Conservation (phyloP, 2,797 vertebrate species). For the Hafferia zeledoni region DNA sequence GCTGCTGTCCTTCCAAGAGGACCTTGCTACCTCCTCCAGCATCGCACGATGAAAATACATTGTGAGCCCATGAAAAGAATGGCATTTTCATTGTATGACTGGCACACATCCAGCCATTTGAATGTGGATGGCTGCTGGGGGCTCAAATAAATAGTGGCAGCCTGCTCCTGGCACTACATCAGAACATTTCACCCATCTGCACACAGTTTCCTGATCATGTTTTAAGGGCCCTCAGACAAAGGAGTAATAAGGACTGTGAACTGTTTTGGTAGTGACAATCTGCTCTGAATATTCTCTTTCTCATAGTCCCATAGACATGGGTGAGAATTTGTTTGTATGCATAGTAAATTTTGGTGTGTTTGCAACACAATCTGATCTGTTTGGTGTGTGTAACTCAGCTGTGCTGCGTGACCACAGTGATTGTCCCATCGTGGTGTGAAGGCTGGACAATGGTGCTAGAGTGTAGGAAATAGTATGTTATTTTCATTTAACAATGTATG, state of each 20-base stretch:
- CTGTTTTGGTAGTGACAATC: not conserved
- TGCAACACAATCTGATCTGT: not conserved
- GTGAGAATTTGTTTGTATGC: not conserved
- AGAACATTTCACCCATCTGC: slow-evolving; percentile 43
- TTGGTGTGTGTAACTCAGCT: not conserved
- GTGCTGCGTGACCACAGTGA: not conserved
- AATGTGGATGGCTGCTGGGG: not conserved
- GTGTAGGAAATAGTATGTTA: not conserved
- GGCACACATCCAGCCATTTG: slow-evolving; percentile 45
- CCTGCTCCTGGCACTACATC: slow-evolving; percentile 42
- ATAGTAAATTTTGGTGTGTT: not conserved
- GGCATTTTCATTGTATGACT: slow-evolving; percentile 40
- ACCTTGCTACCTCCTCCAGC: slow-evolving; percentile 15
- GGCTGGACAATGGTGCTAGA: not conserved
- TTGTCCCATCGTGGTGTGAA: not conserved
- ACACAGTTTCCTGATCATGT: slow-evolving; percentile 20
- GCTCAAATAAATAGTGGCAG: slow-evolving; percentile 38
- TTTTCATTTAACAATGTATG: not conserved
- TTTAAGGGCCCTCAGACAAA: slow-evolving; percentile 43
- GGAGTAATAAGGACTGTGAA: not conserved
- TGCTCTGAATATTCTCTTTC: not conserved
- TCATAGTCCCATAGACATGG: not conserved
- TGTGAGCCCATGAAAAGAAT: slow-evolving; percentile 4
- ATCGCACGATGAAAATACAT: not conserved
- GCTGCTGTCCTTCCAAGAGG: not conserved